phyloP scores from a whole-genome alignment of 1,140 invertebrate species.

The Maniola jurtina region DNA sequence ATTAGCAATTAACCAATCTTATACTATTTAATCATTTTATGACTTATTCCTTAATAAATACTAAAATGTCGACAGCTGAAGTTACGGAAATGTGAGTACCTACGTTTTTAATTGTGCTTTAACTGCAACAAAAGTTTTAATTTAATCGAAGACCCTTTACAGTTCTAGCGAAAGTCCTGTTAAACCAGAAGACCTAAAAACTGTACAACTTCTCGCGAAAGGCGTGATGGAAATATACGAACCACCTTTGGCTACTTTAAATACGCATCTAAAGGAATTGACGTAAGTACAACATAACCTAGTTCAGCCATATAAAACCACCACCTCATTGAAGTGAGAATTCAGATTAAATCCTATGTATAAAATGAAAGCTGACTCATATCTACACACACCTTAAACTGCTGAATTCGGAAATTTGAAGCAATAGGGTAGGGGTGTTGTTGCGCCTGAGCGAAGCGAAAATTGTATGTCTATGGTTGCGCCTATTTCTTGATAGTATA shows the following conservation, averaged over 20 bases:
- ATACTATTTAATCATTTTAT: too few species aligned
- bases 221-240: slow-evolving; percentile 67
- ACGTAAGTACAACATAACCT: slow-evolving; percentile 48
- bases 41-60: too few species aligned
- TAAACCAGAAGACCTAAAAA: slow-evolving; percentile 50
- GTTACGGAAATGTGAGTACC: neutral
- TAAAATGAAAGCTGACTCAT: too few species aligned
- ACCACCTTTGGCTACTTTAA: slow-evolving; percentile 62
- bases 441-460: too few species aligned
- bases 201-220: slow-evolving; percentile 57
- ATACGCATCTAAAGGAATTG: slow-evolving; percentile 68
- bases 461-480: too few species aligned
- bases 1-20: too few species aligned
- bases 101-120: neutral
- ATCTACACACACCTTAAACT: too few species aligned
- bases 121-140: too few species aligned
- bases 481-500: too few species aligned
- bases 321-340: neutral
- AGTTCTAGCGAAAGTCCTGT: slow-evolving; percentile 33
- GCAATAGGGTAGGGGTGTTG: too few species aligned
- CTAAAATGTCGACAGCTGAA: neutral
- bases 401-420: too few species aligned
- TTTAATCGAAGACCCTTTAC: neutral
- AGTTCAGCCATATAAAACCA: neutral
- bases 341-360: too few species aligned